phyloP scores from a whole-genome alignment of 2,888 invertebrate species.

The Chorisops tibialis region DNA sequence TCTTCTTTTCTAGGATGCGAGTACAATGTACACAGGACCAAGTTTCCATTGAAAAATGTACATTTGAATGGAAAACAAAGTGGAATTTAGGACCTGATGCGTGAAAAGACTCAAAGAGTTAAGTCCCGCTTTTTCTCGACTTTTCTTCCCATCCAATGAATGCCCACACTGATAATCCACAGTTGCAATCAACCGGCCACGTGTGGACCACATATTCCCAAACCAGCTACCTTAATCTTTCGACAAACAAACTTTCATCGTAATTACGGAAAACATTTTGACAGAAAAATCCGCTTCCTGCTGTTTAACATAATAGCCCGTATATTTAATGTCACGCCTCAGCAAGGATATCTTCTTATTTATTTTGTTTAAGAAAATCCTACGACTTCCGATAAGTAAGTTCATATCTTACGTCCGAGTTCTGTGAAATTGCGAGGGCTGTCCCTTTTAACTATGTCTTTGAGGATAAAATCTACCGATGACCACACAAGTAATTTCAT shows the following conservation, averaged over 20 bases:
- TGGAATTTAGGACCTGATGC: constrained; percentile 1
- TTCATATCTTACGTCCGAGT: neutral
- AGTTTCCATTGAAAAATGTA: neutral
- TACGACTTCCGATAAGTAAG: neutral
- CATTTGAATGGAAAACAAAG: neutral
- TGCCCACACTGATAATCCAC: neutral
- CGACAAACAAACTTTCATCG: neutral
- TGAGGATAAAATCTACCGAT: constrained; percentile 21
- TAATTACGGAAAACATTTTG: constrained; percentile 16
- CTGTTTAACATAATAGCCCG: neutral
- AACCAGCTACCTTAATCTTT: too few relatives aligned
- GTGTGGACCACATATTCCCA: neutral
- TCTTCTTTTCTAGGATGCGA: too few relatives aligned
- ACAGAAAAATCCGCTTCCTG: constrained; percentile 7
- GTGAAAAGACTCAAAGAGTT: constrained; percentile 14
- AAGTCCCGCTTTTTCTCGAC: neutral
- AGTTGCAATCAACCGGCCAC: neutral
- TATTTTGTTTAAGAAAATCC: neutral
- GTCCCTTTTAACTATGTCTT: constrained; percentile 17
- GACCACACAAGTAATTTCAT: constrained; percentile 15
- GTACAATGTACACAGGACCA: too few relatives aligned
- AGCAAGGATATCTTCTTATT: neutral
- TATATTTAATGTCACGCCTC: constrained; percentile 21
- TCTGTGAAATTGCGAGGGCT: neutral
- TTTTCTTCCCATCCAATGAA: neutral